Evolutionary conservation across 2,888 invertebrate genomes (phyloP).

Genomic region (Heteropelma amictum): DNA sequence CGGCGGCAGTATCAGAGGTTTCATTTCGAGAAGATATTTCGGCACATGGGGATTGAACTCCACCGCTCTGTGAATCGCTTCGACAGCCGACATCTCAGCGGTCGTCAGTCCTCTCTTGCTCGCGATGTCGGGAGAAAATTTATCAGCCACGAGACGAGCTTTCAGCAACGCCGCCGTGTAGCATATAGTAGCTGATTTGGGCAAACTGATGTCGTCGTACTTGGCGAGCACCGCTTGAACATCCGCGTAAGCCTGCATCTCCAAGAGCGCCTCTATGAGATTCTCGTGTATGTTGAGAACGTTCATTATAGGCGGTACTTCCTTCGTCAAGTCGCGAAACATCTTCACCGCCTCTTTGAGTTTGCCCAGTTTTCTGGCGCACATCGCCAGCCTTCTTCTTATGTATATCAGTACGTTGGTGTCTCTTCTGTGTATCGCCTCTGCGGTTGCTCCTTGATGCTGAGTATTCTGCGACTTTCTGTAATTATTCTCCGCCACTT

Average conservation of each 20-base stretch:
- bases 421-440: slow-evolving; percentile 90
- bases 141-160: slow-evolving; percentile 93
- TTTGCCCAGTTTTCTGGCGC: slow-evolving; percentile 95
- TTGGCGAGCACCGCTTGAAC: slow-evolving; percentile 95
- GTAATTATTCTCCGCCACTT: slow-evolving; percentile 90
- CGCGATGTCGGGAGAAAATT: slow-evolving; percentile 91
- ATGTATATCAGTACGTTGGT: slow-evolving; percentile 96
- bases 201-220: slow-evolving; percentile 95
- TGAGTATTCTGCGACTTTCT: slow-evolving; percentile 89
- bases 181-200: slow-evolving; percentile 96
- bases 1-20: slow-evolving; percentile 95
- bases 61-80: slow-evolving; percentile 96
- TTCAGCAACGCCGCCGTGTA: slow-evolving; percentile 97
- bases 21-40: slow-evolving; percentile 96
- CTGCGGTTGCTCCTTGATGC: slow-evolving; percentile 86
- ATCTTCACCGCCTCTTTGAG: slow-evolving; percentile 97
- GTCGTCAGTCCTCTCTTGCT: slow-evolving; percentile 90
- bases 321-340: slow-evolving; percentile 97
- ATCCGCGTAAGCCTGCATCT: slow-evolving; percentile 98
- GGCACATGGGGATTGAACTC: slow-evolving; percentile 99
- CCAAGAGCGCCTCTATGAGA: slow-evolving; percentile 95
- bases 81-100: slow-evolving; percentile 95
- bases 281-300: slow-evolving; percentile 97
- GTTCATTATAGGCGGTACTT: slow-evolving; percentile 96
- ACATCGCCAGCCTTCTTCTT: slow-evolving; percentile 97